phyloP scores from a whole-genome alignment of 2,888 invertebrate species.

The Antitype chi region DNA sequence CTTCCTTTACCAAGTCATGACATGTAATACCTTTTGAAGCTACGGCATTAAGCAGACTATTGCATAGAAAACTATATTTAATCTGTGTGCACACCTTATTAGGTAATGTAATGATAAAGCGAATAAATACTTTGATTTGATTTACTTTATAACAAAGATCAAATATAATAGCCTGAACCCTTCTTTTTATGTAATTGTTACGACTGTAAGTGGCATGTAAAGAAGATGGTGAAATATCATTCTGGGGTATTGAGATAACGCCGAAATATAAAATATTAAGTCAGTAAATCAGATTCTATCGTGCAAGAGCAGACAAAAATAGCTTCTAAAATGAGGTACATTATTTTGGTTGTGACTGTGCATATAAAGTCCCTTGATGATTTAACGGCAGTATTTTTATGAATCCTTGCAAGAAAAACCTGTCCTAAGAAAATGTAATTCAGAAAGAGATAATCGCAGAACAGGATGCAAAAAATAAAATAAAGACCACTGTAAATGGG shows the following conservation, averaged over 20 bases:
- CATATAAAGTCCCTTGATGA: neutral
- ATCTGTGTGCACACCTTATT: no score
- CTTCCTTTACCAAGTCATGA: neutral
- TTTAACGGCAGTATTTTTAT: neutral
- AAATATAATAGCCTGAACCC: neutral
- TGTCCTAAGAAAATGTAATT: neutral
- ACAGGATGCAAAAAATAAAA: neutral
- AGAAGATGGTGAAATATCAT: neutral
- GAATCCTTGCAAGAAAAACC: neutral
- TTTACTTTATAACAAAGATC: neutral
- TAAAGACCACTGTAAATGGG: no score
- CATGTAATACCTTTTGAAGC: neutral
- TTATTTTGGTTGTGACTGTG: neutral
- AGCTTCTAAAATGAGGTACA: neutral
- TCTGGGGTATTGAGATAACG: neutral
- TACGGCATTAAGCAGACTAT: neutral
- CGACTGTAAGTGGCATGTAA: neutral
- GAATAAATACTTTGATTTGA: no score
- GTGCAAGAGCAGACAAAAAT: neutral
- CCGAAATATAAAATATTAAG: neutral
- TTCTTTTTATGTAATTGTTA: neutral
- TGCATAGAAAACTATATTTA: neutral
- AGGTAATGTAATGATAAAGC: no score
- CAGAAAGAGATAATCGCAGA: neutral
- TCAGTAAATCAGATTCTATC: neutral